Conservation (phyloP, 1,140 invertebrate genomes). For the Anthonomus grandis region DNA sequence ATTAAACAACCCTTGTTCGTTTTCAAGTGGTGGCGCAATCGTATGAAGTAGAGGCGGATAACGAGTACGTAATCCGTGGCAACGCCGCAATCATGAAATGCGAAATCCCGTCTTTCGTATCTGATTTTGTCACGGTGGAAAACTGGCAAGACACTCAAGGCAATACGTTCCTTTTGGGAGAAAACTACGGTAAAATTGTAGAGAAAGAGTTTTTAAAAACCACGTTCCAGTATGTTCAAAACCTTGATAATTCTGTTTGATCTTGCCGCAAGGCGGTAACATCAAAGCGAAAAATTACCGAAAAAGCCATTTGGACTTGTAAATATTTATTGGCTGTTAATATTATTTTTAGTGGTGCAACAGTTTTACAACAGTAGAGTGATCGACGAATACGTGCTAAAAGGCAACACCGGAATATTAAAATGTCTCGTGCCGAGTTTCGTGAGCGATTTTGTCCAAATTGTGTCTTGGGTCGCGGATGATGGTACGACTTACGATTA, state of each 20-base stretch:
- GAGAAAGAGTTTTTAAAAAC: neutral
- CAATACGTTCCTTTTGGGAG: constrained; percentile 60
- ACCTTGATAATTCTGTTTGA: too few relatives aligned
- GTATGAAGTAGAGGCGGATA: constrained; percentile 79
- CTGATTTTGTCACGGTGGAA: constrained; percentile 79
- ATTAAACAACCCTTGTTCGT: too few relatives aligned
- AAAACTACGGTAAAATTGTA: constrained; percentile 39
- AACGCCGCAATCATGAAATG: constrained; percentile 86
- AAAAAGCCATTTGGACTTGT: too few relatives aligned
- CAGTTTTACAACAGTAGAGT: constrained; percentile 83
- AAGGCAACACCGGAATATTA: constrained; percentile 81
- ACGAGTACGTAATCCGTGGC: constrained; percentile 82
- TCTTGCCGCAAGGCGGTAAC: too few relatives aligned
- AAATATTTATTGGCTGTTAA: too few relatives aligned
- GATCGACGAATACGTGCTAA: constrained; percentile 83
- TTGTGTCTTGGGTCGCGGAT: constrained; percentile 78
- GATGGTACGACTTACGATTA: constrained; percentile 53
- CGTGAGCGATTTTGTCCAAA: constrained; percentile 81
- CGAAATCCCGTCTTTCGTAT: constrained; percentile 82
- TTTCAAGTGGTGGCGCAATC: constrained; percentile 71
- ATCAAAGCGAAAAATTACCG: too few relatives aligned
- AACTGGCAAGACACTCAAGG: constrained; percentile 76
- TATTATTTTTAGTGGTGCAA: constrained; percentile 66
- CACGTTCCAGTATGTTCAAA: constrained; percentile 12
- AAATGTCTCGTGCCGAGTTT: constrained; percentile 86